phyloP scores from a whole-genome alignment of 2,797 vertebrate genomes.

The Alcedo atthis region DNA sequence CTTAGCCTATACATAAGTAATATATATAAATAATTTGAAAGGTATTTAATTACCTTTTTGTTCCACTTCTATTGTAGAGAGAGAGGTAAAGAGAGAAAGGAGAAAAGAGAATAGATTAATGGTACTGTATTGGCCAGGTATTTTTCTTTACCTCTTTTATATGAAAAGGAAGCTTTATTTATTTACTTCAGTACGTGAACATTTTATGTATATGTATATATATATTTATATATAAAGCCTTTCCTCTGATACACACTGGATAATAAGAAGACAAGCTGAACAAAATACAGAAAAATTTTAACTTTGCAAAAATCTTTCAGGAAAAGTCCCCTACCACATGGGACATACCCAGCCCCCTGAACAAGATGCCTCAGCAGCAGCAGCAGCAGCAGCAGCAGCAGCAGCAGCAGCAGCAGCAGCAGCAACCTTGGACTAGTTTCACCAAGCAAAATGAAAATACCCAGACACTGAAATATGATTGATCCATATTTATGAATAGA shows the following conservation, averaged over 20 bases:
- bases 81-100: constrained; percentile 85
- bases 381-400: neutral
- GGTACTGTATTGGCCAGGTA: constrained; percentile 80
- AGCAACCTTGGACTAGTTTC: constrained; percentile 3
- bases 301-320: constrained; percentile 28
- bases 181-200: constrained; percentile 72
- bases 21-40: constrained; percentile 80
- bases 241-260: constrained; percentile 32
- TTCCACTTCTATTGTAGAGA: constrained; percentile 99
- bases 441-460: constrained; percentile 27
- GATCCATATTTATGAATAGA: neutral
- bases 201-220: constrained; percentile 1
- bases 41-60: constrained; percentile 99
- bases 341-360: neutral
- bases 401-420: neutral
- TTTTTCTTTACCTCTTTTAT: constrained; percentile 80
- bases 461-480: neutral
- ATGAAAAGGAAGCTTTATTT: constrained; percentile 75
- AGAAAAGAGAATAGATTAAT: constrained; percentile 88
- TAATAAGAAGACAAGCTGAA: constrained; percentile 31
- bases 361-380: neutral
- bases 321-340: neutral
- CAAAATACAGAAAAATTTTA: constrained; percentile 42
- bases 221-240: neutral
- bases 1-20: constrained; percentile 81